Conservation (phyloP, 2,888 invertebrate species). For the Choristoneura rosaceana region DNA sequence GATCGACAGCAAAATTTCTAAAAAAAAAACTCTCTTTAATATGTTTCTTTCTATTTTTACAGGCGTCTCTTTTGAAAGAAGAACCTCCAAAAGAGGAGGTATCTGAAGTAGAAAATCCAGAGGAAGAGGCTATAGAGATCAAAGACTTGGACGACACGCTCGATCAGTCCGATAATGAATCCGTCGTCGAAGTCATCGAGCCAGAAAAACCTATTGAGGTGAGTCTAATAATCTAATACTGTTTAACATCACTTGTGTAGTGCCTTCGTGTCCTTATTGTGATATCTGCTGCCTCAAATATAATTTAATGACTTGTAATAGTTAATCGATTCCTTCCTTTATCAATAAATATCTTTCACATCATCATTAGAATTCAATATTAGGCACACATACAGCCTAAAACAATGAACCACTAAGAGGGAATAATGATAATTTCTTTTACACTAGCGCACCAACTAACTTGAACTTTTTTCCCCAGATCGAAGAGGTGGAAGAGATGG, state of each 20-base stretch:
- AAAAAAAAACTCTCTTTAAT: too few relatives aligned
- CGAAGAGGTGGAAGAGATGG: neutral
- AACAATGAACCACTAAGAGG: too few relatives aligned
- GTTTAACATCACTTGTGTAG: neutral
- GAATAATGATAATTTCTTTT: too few relatives aligned
- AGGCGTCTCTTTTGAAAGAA: constrained; percentile 72
- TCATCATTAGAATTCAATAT: too few relatives aligned
- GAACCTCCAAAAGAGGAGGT: constrained; percentile 56
- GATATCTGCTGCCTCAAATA: too few relatives aligned
- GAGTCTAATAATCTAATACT: constrained; percentile 1
- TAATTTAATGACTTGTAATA: too few relatives aligned
- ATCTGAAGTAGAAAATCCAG: constrained; percentile 56
- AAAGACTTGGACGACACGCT: constrained; percentile 76
- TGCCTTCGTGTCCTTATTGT: too few relatives aligned
- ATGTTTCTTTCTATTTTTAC: constrained; percentile 1
- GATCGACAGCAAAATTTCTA: too few relatives aligned
- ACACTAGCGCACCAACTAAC: neutral
- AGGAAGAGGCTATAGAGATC: constrained; percentile 72
- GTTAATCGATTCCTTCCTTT: too few relatives aligned
- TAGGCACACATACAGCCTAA: too few relatives aligned
- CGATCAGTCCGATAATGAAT: constrained; percentile 72
- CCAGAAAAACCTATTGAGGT: constrained; percentile 68
- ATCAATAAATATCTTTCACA: too few relatives aligned
- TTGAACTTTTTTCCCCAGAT: constrained; percentile 6
- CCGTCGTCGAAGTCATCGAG: constrained; percentile 72